Conservation (phyloP, 2,888 invertebrate genomes). For the Emmelina monodactyla region DNA sequence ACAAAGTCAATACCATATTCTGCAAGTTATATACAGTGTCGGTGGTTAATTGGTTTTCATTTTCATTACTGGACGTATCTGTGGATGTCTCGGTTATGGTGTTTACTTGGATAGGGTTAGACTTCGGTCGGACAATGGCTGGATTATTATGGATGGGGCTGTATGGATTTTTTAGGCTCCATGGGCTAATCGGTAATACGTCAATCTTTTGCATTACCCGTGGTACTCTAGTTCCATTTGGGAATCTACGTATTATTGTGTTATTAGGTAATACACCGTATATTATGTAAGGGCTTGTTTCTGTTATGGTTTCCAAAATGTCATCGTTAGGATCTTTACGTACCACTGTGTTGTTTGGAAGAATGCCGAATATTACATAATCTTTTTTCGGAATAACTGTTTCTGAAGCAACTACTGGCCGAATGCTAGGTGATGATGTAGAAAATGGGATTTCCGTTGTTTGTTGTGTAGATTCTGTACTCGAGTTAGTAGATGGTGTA, state of each 20-base stretch:
- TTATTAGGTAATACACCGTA: conserved; percentile 81
- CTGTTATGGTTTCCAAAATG: conserved; percentile 71
- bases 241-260: conserved; percentile 80
- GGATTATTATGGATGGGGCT: conserved; percentile 68
- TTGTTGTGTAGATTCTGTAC: too few species aligned
- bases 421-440: too few species aligned
- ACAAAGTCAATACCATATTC: conserved; percentile 60
- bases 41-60: conserved; percentile 58
- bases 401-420: too few species aligned
- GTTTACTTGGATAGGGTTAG: conserved; percentile 69
- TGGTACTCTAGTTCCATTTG: conserved; percentile 81
- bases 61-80: conserved; percentile 66
- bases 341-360: conserved; percentile 81
- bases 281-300: conserved; percentile 75
- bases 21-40: conserved; percentile 66
- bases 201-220: conserved; percentile 68
- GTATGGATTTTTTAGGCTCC: conserved; percentile 66
- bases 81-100: conserved; percentile 71
- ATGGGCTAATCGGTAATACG: conserved; percentile 67
- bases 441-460: too few species aligned
- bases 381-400: conserved; percentile 66
- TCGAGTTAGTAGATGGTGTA: too few species aligned
- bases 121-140: conserved; percentile 63
- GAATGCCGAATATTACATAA: conserved; percentile 77
- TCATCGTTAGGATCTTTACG: conserved; percentile 76